Percentiles rank a stretch among this genome's conserved stretches.
These are phyloP conservation scores for Trinectes maculatus DNA, from an alignment of 2,113 vertebrate species.

Conservation along the genomic window DNA sequence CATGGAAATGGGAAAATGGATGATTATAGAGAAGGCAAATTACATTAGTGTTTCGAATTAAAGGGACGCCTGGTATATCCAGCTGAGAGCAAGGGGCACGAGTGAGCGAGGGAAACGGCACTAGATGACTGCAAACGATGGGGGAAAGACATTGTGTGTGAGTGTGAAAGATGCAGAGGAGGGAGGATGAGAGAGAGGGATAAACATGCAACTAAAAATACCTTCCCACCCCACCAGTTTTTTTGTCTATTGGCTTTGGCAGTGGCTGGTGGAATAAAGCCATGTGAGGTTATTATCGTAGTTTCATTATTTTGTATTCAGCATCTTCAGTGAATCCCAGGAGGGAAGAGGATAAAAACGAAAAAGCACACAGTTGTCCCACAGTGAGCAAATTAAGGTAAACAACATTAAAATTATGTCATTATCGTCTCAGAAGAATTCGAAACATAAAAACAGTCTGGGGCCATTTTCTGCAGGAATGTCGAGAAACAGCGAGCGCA, in stretches of 20 bases:
- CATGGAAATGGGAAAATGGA: constrained; percentile 77
- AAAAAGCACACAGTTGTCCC: constrained; percentile 36
- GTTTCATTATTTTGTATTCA: constrained; percentile 58
- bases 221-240: constrained; percentile 52
- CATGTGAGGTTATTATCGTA: constrained; percentile 61
- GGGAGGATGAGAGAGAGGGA: constrained; percentile 58
- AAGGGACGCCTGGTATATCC: constrained; percentile 74
- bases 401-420: constrained; percentile 50
- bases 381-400: constrained; percentile 48
- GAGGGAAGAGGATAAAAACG: constrained; percentile 35
- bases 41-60: constrained; percentile 79
- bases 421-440: constrained; percentile 18
- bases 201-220: constrained; percentile 70
- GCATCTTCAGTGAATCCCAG: constrained; percentile 18
- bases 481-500: not conserved
- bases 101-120: constrained; percentile 57
- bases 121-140: constrained; percentile 69
- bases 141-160: constrained; percentile 64
- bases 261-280: constrained; percentile 53
- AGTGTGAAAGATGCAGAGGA: constrained; percentile 63
- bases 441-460: constrained; percentile 21
- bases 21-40: constrained; percentile 74
- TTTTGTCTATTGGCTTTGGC: constrained; percentile 41
- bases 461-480: constrained; percentile 23
- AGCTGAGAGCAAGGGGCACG: constrained; percentile 64